Conservation (phyloP, 2,113 vertebrate species). For the Cavia aperea region DNA sequence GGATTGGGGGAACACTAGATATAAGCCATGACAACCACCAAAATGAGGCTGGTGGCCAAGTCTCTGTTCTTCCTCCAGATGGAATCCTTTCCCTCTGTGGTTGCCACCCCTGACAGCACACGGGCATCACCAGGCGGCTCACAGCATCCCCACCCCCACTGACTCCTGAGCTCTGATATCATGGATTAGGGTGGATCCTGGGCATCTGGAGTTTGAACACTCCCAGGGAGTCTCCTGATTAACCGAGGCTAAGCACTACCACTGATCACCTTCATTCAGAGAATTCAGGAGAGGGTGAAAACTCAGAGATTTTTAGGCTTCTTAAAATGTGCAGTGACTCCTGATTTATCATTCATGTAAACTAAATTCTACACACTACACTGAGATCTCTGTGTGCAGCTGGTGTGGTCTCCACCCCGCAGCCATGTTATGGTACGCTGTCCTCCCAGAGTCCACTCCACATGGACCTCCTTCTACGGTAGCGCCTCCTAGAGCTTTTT, state of each 20-base stretch:
- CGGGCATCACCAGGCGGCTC: too few relatives aligned
- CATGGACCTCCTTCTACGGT: rapidly evolving
- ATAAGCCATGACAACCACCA: neutral
- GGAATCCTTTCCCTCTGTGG: too few relatives aligned
- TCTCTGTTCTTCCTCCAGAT: neutral
- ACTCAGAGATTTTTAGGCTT: too few relatives aligned
- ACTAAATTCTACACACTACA: neutral
- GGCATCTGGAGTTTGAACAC: neutral
- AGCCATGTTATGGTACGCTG: rapidly evolving
- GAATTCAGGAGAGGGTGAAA: neutral
- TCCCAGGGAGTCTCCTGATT: neutral
- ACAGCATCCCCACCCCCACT: neutral
- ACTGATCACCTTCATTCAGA: neutral
- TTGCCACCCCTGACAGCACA: neutral
- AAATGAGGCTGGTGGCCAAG: neutral
- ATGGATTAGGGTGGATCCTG: too few relatives aligned
- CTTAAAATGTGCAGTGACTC: neutral
- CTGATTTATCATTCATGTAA: neutral
- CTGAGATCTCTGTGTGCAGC: rapidly evolving
- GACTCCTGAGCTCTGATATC: neutral
- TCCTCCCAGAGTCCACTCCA: neutral
- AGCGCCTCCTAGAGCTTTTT: neutral
- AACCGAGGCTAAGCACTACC: rapidly evolving
- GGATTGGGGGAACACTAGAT: neutral
- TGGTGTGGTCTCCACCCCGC: rapidly evolving